Conservation (phyloP, 1,140 invertebrate genomes). For the Neodiprion fabricii region DNA sequence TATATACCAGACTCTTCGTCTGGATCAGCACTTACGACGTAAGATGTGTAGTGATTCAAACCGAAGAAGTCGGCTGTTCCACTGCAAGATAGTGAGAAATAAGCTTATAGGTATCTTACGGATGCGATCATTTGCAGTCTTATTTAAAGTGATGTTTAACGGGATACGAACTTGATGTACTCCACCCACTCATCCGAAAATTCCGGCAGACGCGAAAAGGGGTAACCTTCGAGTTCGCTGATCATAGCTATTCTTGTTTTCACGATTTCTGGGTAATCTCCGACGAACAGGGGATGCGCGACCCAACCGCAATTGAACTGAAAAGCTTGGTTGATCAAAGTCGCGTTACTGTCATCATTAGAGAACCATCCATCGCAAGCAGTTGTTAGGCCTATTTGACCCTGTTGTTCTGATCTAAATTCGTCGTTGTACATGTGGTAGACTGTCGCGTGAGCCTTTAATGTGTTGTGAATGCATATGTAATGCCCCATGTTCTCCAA, state of each 20-base stretch:
- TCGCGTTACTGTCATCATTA: constrained; percentile 27
- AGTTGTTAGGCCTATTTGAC: constrained; percentile 49
- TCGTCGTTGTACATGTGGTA: constrained; percentile 66
- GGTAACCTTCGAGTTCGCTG: constrained; percentile 62
- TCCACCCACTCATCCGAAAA: constrained; percentile 61
- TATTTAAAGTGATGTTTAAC: not conserved
- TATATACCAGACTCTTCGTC: too few relatives aligned
- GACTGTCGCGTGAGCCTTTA: constrained; percentile 64
- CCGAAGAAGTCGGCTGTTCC: too few relatives aligned
- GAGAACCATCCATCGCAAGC: constrained; percentile 28
- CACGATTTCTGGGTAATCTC: constrained; percentile 69
- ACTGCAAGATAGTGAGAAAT: not conserved
- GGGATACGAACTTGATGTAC: constrained; percentile 41
- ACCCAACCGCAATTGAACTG: constrained; percentile 67
- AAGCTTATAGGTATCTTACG: not conserved
- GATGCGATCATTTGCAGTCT: not conserved
- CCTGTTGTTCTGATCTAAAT: constrained; percentile 66
- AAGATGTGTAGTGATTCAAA: too few relatives aligned
- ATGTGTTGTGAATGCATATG: constrained; percentile 60
- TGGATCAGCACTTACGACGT: too few relatives aligned
- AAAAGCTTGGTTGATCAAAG: constrained; percentile 35
- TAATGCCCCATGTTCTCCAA: constrained; percentile 46
- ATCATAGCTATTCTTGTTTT: constrained; percentile 60
- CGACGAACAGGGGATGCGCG: constrained; percentile 68
- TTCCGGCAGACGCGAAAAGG: constrained; percentile 60